phyloP scores from a whole-genome alignment of 1,140 invertebrate species.

The Trissolcus basalis region DNA sequence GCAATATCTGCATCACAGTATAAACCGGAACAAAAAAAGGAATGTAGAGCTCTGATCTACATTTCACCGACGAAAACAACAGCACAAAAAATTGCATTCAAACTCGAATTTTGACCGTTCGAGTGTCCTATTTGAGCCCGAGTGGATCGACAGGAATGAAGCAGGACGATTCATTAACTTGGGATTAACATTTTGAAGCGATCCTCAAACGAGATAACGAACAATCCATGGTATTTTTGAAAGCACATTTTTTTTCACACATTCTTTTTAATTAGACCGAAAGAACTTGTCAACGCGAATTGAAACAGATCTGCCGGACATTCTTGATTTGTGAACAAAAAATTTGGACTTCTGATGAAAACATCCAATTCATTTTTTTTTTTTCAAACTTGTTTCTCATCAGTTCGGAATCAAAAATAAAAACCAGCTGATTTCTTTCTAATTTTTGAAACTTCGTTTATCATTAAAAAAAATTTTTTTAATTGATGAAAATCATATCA shows the following conservation, averaged over 20 bases:
- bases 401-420: too few species aligned
- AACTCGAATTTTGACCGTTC: slow-evolving; percentile 19
- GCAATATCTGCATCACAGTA: slow-evolving; percentile 33
- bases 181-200: background rate
- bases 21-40: slow-evolving; percentile 46
- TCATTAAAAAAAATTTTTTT: too few species aligned
- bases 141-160: background rate
- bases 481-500: too few species aligned
- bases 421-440: too few species aligned
- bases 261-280: background rate
- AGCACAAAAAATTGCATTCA: background rate
- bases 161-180: background rate
- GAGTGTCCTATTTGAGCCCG: background rate
- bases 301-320: background rate
- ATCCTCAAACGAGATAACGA: background rate
- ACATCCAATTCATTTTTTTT: too few species aligned
- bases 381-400: too few species aligned
- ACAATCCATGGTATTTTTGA: background rate
- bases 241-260: background rate
- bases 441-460: too few species aligned
- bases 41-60: slow-evolving; percentile 43
- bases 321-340: too few species aligned
- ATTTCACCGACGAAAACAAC: slow-evolving; percentile 37
- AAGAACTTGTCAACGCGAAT: background rate
- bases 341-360: too few species aligned